Conservation (phyloP, 2,113 vertebrate genomes). For the Parus major region DNA sequence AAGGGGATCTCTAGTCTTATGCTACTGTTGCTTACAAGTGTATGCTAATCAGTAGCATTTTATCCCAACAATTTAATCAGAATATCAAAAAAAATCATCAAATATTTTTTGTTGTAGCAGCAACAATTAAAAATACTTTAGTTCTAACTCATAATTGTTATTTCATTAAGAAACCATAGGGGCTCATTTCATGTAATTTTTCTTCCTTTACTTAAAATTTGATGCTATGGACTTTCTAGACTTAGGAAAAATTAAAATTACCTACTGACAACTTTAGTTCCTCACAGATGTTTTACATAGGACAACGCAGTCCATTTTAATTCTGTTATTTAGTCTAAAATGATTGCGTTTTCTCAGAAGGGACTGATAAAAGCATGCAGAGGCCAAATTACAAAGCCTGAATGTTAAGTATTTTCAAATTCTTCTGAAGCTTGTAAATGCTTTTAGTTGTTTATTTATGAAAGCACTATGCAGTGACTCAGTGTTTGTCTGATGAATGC, state of each 20-base stretch:
- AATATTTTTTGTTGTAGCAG: neutral
- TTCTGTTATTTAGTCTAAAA: neutral
- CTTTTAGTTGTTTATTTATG: conserved; percentile 17
- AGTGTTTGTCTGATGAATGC: neutral
- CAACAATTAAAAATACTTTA: neutral
- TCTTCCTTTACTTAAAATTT: neutral
- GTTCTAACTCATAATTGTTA: neutral
- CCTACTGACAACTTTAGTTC: neutral
- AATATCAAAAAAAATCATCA: neutral
- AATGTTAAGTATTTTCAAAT: neutral
- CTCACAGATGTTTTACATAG: neutral
- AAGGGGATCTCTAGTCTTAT: neutral
- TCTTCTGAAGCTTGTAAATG: neutral
- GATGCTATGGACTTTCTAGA: neutral
- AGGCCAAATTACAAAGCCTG: neutral
- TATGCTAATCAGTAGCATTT: neutral
- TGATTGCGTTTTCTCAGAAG: neutral
- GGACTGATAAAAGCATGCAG: neutral
- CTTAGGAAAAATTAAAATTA: neutral
- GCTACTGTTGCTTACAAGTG: neutral
- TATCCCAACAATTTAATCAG: neutral
- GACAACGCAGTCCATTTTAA: neutral
- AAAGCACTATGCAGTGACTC: neutral
- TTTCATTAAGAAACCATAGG: neutral
- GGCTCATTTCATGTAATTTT: neutral